Evolutionary conservation across 2,113 vertebrate species (phyloP).

Genomic region (Microcebus murinus): DNA sequence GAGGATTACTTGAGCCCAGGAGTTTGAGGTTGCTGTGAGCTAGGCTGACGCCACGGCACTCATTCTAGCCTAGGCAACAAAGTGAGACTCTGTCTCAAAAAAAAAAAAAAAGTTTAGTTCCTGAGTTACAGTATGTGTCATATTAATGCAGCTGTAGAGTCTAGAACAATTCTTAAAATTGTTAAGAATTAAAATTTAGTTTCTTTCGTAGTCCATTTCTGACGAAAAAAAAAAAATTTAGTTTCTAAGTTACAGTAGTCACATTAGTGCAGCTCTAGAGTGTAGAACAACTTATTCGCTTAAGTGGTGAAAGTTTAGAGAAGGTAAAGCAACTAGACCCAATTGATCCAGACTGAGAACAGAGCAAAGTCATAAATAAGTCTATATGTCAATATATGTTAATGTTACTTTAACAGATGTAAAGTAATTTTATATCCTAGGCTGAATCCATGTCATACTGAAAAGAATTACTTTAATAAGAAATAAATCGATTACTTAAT

Average conservation of each 20-base stretch:
- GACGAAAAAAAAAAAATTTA: no score
- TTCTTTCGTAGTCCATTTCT: no score
- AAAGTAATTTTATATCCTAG: constrained; percentile 28
- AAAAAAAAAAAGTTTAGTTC: neutral
- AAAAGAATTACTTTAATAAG: constrained; percentile 39
- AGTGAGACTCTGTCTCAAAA: no score
- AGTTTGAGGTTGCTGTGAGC: no score
- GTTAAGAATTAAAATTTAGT: neutral
- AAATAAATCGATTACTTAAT: neutral
- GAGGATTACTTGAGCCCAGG: no score
- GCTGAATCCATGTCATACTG: neutral
- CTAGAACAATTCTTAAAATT: neutral
- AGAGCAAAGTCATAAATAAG: neutral
- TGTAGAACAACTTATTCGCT: neutral
- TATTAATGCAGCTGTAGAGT: neutral
- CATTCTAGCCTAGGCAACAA: no score
- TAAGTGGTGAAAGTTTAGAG: neutral
- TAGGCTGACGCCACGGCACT: no score
- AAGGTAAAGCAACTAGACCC: neutral
- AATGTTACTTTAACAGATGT: constrained; percentile 28
- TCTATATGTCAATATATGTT: neutral
- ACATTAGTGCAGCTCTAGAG: neutral
- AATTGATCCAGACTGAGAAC: neutral
- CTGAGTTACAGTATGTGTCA: neutral
- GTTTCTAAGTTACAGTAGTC: neutral